Evolutionary conservation across 2,113 vertebrate genomes (phyloP), one percentile per base, ranked within the genome.

Genomic region (Albula glossodonta): DNA sequence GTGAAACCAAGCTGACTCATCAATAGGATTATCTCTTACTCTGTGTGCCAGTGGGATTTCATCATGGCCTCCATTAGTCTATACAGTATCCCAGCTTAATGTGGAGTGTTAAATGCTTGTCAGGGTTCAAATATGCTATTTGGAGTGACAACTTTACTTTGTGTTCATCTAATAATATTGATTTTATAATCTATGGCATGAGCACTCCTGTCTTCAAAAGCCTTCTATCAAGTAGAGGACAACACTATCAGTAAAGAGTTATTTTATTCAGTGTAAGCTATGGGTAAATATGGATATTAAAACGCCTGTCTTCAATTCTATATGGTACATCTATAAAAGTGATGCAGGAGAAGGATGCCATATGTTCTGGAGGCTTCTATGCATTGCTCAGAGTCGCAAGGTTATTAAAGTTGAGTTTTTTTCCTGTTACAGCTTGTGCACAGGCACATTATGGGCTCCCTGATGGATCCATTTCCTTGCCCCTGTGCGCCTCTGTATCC

Each of bases 401-500:
- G 41, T 49, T 63, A 63, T 60, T 63, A 22, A 83, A 56, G 53
- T n/a, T 31, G 51, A 22, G 80, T 22, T 50, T 52, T 53, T 70
- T 81, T n/a, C n/a, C 80, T 53, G n/a, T 83, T 60, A 83, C 31
- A 60, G 81, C 1, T 5, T 63, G 53, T 48, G 56, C 56, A 83
- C 81, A 60, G 53, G 81, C 81, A 60, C 81, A 83, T 49, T 83
- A 63, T 17, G 63, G 31, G 31, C 31, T 48, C 25, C 81, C 81
- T 56, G 52, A 51, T 41, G 53, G 81, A 48, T 25, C 81, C 51
- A 25, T 81, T 81, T 53, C 50, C 80, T 52, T 15, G 53, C 51
- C 6, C 80, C n/a, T n/a, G 19, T 31, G 51, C 11, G 80, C n/a
- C 53, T 49, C 53, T 8, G n/a, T 83, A 63, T 60, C 81, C 81